Evolutionary conservation across 2,888 invertebrate species (phyloP), one percentile per base, ranked within the genome.

Genomic region (Drosophila diplacantha): DNA sequence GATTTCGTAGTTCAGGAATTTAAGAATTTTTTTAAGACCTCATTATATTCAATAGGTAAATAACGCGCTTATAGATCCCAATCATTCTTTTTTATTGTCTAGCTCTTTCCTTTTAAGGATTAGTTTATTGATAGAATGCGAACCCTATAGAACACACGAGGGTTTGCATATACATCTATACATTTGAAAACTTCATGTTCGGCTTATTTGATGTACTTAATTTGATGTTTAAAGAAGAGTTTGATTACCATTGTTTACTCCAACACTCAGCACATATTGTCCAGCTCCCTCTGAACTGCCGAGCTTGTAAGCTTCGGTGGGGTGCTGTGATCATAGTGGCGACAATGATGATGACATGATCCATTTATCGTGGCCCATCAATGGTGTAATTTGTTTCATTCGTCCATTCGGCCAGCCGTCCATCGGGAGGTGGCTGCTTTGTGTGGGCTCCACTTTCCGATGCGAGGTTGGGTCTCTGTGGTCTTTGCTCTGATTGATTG

Each of bases 281-380:
- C 14, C 24, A 32, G 12, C 22, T 24, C 8, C 16, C 20, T 18
- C 24, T n/a, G 57, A 55, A 12, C 29, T 20, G 3, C 8, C 7
- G 2, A 34, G 11, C 29, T 22, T 7, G 22, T 22, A 41, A 35
- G 16, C 44, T 29, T 56, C 41, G 47, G 39, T 41, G 39, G 39
- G 47, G 47, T 60, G 46, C 20, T 18, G 47, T 35, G 47, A 34
- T 38, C 34, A 41, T 49, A 47, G 34, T 41, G 60, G 31, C 29
- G 14, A 14, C 39, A 2, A n/a, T 22, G 29, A 51, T 55, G 56
- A 55, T 61, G 61, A 50, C 61, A 60, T 49, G 47, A 24, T 49
- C 41, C 49, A 60, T 29, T 57, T 56, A 58, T 37, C 11, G 24
- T 22, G 39, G 32, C 46, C 44, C 58, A 34, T 31, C 38, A 43